A percentile compares a stretch with the other conserved stretches of the same genome.
Evolutionary conservation across 2,888 invertebrate species (phyloP).

Genomic region (Thalpophila matura): DNA sequence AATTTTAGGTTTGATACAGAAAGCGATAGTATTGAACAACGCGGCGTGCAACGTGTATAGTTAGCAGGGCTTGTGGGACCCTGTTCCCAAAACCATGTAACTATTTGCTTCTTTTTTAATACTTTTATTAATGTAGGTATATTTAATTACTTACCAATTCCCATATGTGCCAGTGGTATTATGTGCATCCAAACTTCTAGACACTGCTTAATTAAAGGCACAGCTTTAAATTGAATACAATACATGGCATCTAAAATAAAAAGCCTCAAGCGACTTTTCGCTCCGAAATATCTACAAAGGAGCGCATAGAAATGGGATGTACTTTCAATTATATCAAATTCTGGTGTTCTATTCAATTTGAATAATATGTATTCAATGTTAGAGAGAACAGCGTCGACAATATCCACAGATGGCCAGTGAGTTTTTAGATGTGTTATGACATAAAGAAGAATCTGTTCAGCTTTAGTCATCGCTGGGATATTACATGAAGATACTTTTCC

Average conservation of each 20-base stretch:
- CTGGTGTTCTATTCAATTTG: conserved; percentile 79
- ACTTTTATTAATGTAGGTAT: conserved; percentile 1
- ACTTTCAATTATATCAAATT: conserved; percentile 79
- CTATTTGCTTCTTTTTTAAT: too few species aligned
- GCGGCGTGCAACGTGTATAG: too few species aligned
- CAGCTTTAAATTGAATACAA: conserved; percentile 82
- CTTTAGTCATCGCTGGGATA: conserved; percentile 81
- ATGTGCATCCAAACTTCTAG: conserved; percentile 84
- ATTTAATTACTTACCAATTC: conserved; percentile 76
- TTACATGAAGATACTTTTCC: conserved; percentile 70
- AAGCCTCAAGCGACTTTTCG: conserved; percentile 76
- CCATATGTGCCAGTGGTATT: conserved; percentile 81
- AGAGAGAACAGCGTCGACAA: conserved; percentile 72
- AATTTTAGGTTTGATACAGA: too few species aligned
- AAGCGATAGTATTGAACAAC: too few species aligned
- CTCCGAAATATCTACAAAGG: conserved; percentile 78
- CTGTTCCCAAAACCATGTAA: not conserved
- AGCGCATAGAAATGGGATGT: conserved; percentile 84
- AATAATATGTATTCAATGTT: conserved; percentile 82
- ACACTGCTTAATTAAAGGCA: conserved; percentile 81
- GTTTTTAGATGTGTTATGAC: conserved; percentile 71
- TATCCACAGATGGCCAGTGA: conserved; percentile 60
- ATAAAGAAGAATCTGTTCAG: conserved; percentile 82
- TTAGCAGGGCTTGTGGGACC: too few species aligned
- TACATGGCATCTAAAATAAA: conserved; percentile 88